A percentile compares a stretch with the other conserved stretches of the same genome.
phyloP scores from a whole-genome alignment of 1,140 invertebrate genomes.

The Penaeus japonicus region DNA sequence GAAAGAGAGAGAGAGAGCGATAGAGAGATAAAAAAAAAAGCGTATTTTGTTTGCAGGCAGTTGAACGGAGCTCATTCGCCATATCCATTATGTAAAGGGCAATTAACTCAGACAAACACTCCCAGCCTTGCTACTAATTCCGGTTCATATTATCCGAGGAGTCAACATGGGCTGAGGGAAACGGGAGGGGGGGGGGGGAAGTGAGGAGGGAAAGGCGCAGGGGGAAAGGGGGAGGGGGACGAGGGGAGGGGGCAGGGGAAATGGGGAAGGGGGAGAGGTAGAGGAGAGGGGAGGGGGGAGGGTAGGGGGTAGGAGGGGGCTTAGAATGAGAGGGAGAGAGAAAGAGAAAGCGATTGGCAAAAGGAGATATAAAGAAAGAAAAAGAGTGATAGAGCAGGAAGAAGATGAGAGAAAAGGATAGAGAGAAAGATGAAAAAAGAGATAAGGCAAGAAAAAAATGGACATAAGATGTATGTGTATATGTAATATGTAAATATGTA shows the following conservation, averaged over 20 bases:
- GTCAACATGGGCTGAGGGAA: slow-evolving; percentile 25
- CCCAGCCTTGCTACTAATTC: slow-evolving; percentile 42
- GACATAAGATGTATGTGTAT: too few relatives aligned
- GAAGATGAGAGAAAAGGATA: too few relatives aligned
- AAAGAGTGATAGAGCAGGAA: too few relatives aligned
- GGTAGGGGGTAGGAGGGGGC: not conserved
- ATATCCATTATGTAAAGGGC: slow-evolving; percentile 52
- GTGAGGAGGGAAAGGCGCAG: not conserved
- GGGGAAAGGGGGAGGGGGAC: not conserved
- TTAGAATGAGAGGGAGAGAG: not conserved
- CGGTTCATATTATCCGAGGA: slow-evolving; percentile 48
- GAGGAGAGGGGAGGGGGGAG: not conserved
- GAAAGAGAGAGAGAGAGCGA: not conserved
- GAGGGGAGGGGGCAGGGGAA: not conserved
- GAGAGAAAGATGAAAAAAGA: too few relatives aligned
- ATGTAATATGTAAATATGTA: too few relatives aligned
- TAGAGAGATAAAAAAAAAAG: slow-evolving; percentile 13
- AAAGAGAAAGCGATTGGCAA: not conserved
- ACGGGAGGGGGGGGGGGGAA: not conserved
- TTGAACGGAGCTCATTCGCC: slow-evolving; percentile 44
- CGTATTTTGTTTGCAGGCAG: slow-evolving; percentile 45
- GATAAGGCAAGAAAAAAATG: too few relatives aligned
- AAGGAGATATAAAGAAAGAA: not conserved
- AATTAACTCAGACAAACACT: slow-evolving; percentile 51
- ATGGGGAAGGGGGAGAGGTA: too few relatives aligned